Evolutionary conservation across 2,113 vertebrate species (phyloP), one percentile per base, ranked within the genome.

Genomic region (Ailuropoda melanoleuca): DNA sequence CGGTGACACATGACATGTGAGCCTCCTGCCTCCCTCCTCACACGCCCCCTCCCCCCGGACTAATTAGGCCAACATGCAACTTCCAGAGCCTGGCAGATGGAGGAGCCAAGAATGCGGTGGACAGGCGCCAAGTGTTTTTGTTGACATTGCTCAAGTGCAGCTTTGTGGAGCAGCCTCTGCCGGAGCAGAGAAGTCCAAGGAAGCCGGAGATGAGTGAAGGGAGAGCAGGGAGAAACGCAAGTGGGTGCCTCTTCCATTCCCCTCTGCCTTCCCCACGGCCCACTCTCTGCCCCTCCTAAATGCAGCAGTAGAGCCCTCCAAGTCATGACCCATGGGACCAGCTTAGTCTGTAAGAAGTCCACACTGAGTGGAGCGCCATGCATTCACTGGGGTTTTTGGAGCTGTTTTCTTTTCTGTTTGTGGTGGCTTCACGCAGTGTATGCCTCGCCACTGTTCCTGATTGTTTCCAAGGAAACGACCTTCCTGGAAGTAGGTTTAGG

Each of bases 61-160:
- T 98, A 97, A 98, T 98, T 94, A 95, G 97, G 98, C 96, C 97
- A 98, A 92, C 68, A 24, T 83, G 96, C 93, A 97, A 95, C 34
- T 97, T 97, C 96, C 96, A 95, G 94, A 93, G 97, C 97, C 94
- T 80, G 62, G 88, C 87, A 87, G 85, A 74, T 17, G 96, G 96
- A 81, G 7, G 55, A 98, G 98, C 97, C 97, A 98, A 93, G 98
- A 98, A 96, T 86, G 43, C 13, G 0, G 4, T 98, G 98, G 97
- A 96, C 12, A 5, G 19, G 24, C 23, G 98, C 98, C 98, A 98
- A 95, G 87, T 98, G 97, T 94, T 98, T 98, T 94, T 98, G 96
- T 97, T 98, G 98, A 95, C 26, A 23, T 87, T 97, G 97, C 97
- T 98, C 46, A 96, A 98, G 80, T 21, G 88, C 80, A 96, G 81